Conservation (phyloP, 2,113 vertebrate genomes). For the Daubentonia madagascariensis region DNA sequence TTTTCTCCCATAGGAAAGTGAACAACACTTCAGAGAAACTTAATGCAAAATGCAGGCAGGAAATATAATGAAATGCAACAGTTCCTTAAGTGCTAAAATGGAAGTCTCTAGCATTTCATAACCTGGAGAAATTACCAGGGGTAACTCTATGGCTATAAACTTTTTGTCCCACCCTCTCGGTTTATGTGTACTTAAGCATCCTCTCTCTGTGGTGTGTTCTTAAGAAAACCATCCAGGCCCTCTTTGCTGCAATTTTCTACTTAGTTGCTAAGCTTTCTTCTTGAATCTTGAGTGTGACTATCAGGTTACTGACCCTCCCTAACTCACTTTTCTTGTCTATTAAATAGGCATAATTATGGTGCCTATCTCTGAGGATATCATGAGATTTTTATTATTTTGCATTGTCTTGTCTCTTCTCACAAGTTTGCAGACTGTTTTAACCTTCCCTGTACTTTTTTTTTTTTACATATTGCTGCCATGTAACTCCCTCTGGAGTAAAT, state of each 20-base stretch:
- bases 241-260: background rate
- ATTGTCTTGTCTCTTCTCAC: background rate
- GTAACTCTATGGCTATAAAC: background rate
- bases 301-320: background rate
- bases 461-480: background rate
- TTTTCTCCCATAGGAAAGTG: background rate
- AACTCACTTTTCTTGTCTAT: background rate
- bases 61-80: background rate
- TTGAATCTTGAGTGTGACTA: background rate
- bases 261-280: background rate
- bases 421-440: background rate
- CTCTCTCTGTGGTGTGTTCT: background rate
- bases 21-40: slow-evolving; percentile 29
- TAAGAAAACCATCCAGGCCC: background rate
- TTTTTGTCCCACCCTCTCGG: background rate
- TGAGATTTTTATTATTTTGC: background rate
- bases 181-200: background rate
- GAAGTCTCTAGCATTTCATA: background rate
- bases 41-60: background rate
- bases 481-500: background rate
- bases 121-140: background rate
- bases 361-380: background rate
- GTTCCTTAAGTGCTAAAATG: background rate
- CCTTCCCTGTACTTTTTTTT: background rate
- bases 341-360: background rate